phyloP scores from a whole-genome alignment of 2,888 invertebrate genomes.

The Lasius fuliginosus region DNA sequence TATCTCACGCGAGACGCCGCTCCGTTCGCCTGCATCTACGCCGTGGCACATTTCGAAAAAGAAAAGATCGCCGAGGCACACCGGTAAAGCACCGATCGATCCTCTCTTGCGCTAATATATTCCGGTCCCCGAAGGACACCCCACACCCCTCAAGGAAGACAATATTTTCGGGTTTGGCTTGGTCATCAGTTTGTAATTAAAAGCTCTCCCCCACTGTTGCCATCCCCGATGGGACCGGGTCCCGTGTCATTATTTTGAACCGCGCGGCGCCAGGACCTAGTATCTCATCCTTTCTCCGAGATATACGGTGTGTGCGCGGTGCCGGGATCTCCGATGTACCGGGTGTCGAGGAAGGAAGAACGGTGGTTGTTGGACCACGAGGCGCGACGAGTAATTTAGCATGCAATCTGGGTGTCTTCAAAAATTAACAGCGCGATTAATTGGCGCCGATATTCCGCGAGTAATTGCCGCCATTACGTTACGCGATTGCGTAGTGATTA shows the following conservation, averaged over 20 bases:
- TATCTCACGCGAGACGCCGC: slow-evolving; percentile 71
- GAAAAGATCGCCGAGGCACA: slow-evolving; percentile 65
- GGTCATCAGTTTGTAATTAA: slow-evolving; percentile 86
- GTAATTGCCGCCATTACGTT: slow-evolving; percentile 47
- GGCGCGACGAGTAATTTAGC: slow-evolving; percentile 11
- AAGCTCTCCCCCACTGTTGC: slow-evolving; percentile 73
- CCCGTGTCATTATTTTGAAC: slow-evolving; percentile 85
- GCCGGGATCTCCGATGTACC: slow-evolving; percentile 73
- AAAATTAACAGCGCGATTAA: slow-evolving; percentile 46
- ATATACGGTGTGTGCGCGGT: slow-evolving; percentile 70
- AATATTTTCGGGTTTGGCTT: slow-evolving; percentile 85
- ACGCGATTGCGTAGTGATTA: slow-evolving; percentile 35
- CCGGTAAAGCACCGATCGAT: slow-evolving; percentile 74
- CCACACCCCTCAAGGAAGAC: slow-evolving; percentile 78
- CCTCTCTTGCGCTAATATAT: slow-evolving; percentile 74
- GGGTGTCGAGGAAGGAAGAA: slow-evolving; percentile 75
- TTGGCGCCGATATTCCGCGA: slow-evolving; percentile 40
- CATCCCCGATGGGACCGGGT: slow-evolving; percentile 80
- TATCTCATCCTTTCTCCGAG: slow-evolving; percentile 83
- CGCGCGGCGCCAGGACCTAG: slow-evolving; percentile 85
- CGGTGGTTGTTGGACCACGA: not conserved
- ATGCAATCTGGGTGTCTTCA: slow-evolving; percentile 18
- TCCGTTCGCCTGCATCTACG: slow-evolving; percentile 59
- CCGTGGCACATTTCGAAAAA: slow-evolving; percentile 64
- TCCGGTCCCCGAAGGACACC: slow-evolving; percentile 71